Conservation (phyloP, 2,113 vertebrate genomes). For the Cisticola juncidis region DNA sequence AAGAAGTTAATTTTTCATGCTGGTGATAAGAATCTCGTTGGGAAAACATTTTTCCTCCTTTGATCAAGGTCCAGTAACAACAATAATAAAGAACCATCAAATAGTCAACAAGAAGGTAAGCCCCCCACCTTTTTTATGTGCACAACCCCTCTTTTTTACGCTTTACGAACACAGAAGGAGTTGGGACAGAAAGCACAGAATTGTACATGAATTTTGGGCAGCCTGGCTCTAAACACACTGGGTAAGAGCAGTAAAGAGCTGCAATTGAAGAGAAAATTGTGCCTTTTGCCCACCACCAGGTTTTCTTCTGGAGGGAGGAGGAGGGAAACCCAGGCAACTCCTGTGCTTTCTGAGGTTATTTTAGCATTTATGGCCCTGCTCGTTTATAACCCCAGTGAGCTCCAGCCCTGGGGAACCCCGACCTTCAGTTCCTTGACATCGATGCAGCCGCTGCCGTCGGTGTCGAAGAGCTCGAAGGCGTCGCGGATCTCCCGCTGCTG, state of each 20-base stretch:
- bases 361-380: no score
- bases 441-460: conserved; percentile 84
- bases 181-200: not conserved
- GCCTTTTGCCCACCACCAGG: not conserved
- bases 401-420: not conserved
- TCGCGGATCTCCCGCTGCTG: conserved; percentile 89
- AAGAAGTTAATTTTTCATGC: not conserved
- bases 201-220: not conserved
- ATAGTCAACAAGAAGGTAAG: not conserved
- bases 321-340: not conserved
- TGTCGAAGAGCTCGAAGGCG: conserved; percentile 92
- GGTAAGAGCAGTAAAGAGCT: not conserved
- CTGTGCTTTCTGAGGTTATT: not conserved
- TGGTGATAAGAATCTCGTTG: not conserved
- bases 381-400: fast-evolving
- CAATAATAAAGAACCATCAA: not conserved
- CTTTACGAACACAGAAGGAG: not conserved
- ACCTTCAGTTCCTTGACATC: conserved; percentile 92
- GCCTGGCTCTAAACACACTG: not conserved
- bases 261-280: not conserved
- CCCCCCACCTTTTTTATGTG: not conserved
- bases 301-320: not conserved
- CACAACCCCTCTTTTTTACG: not conserved
- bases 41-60: not conserved
- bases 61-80: no score